These are phyloP conservation scores for Psittacara wagleri DNA, from an alignment of 2,113 vertebrate species.

Conservation along the genomic window DNA sequence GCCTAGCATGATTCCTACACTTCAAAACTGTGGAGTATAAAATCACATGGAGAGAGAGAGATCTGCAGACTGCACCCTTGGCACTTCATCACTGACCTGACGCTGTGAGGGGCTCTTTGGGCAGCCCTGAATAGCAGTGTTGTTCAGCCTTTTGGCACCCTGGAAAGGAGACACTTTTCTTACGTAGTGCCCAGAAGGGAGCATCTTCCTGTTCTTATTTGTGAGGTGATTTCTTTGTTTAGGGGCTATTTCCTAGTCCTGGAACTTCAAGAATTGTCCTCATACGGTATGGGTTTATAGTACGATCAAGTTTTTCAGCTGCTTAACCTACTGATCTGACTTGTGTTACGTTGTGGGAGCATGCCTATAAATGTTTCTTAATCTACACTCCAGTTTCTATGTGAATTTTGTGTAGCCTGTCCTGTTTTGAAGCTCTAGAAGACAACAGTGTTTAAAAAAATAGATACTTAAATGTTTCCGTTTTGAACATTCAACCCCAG, in stretches of 20 bases:
- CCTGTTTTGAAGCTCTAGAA: not conserved
- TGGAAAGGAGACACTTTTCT: not conserved
- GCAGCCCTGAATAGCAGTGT: too few relatives aligned
- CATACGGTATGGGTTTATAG: not conserved
- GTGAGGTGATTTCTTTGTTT: not conserved
- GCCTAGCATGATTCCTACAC: not conserved
- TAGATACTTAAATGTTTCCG: not conserved
- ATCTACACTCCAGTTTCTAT: not conserved
- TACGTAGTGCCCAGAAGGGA: not conserved
- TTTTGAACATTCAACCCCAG: not conserved
- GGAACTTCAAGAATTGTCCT: not conserved
- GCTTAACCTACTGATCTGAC: not conserved
- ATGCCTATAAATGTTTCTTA: not conserved
- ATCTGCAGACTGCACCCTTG: not conserved
- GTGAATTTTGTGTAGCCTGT: not conserved
- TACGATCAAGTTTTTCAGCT: not conserved
- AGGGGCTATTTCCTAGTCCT: not conserved
- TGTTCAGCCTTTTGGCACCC: not conserved
- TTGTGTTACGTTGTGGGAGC: not conserved
- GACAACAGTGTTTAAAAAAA: not conserved
- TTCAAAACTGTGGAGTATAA: not conserved
- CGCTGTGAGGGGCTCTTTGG: not conserved
- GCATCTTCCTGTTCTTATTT: not conserved
- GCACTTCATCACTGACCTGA: rapidly evolving
- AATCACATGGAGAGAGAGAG: not conserved